Percentiles rank a stretch among this genome's conserved stretches.
Evolutionary conservation across 2,888 invertebrate genomes (phyloP).

Genomic region (Parnassius apollo): DNA sequence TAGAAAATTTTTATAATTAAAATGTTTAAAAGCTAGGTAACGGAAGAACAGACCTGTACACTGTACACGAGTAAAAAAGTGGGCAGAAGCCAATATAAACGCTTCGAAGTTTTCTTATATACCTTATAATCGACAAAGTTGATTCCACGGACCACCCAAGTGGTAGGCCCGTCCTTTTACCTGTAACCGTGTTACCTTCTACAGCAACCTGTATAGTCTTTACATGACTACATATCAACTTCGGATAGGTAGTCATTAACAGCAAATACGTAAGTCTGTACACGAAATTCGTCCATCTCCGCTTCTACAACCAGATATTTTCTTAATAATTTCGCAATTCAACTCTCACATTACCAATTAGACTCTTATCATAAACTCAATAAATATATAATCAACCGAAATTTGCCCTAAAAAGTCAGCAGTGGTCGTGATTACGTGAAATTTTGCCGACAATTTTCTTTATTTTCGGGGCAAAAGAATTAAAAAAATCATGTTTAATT

Average conservation of each 20-base stretch:
- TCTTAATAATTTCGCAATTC: conserved; percentile 72
- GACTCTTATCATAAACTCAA: conserved; percentile 53
- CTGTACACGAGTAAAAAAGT: conserved; percentile 28
- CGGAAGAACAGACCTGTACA: conserved; percentile 3
- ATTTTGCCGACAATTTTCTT: conserved; percentile 22
- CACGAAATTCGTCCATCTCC: conserved; percentile 17
- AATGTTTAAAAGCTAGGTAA: not conserved
- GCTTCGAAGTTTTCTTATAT: conserved; percentile 45
- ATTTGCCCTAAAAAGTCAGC: conserved; percentile 51
- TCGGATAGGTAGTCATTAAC: conserved; percentile 32
- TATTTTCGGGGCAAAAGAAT: conserved; percentile 45
- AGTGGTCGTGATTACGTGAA: conserved; percentile 25
- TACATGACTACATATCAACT: conserved; percentile 4
- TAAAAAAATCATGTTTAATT: conserved; percentile 19
- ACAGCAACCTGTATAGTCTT: conserved; percentile 8
- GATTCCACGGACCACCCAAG: conserved; percentile 75
- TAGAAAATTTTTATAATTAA: no score
- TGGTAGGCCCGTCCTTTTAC: conserved; percentile 53
- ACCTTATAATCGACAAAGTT: conserved; percentile 62
- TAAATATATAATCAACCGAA: conserved; percentile 61
- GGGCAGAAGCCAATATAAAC: conserved; percentile 46
- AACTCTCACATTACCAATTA: conserved; percentile 71
- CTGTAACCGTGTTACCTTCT: conserved; percentile 38
- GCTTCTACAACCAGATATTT: conserved; percentile 41
- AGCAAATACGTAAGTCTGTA: conserved; percentile 28